Percentiles rank a stretch among this genome's conserved stretches.
Conservation (phyloP, 2,888 invertebrate genomes). For the Ethmia dodecea region DNA sequence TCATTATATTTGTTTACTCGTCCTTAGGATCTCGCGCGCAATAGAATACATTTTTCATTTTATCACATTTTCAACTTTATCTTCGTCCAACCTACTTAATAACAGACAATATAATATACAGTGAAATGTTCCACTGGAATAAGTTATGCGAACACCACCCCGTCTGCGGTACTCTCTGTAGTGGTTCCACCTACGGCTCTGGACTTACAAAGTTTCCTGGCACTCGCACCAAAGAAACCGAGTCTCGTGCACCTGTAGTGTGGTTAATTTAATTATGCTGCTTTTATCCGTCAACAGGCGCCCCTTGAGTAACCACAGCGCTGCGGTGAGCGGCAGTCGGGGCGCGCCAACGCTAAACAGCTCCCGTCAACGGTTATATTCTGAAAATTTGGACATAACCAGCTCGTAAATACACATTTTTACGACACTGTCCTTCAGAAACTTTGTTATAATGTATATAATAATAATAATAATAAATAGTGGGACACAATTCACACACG, state of each 20-base stretch:
- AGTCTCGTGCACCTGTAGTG: conserved; percentile 26
- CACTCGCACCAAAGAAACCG: conserved; percentile 28
- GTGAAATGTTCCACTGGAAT: background rate
- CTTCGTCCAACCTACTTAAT: background rate
- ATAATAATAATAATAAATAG: too few relatives aligned
- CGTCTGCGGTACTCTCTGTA: background rate
- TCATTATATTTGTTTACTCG: conserved; percentile 25
- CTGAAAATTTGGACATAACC: conserved; percentile 25
- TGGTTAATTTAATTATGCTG: conserved; percentile 34
- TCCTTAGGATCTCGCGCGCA: conserved; percentile 17
- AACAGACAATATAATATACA: background rate
- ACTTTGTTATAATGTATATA: too few relatives aligned
- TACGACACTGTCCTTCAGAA: conserved; percentile 12
- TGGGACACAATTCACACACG: too few relatives aligned
- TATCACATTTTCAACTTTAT: conserved; percentile 12
- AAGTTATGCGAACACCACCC: background rate
- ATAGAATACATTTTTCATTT: conserved; percentile 21
- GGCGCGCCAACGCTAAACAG: conserved; percentile 24
- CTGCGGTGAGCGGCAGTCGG: conserved; percentile 21
- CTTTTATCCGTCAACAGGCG: conserved; percentile 14
- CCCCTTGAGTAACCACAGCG: conserved; percentile 23
- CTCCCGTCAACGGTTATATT: conserved; percentile 26
- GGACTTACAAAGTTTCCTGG: conserved; percentile 21
- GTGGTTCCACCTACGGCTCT: conserved; percentile 2
- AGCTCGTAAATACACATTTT: conserved; percentile 17